A percentile compares a stretch with the other conserved stretches of the same genome.
Conservation (phyloP, 2,888 invertebrate species). For the Seira ritae region DNA sequence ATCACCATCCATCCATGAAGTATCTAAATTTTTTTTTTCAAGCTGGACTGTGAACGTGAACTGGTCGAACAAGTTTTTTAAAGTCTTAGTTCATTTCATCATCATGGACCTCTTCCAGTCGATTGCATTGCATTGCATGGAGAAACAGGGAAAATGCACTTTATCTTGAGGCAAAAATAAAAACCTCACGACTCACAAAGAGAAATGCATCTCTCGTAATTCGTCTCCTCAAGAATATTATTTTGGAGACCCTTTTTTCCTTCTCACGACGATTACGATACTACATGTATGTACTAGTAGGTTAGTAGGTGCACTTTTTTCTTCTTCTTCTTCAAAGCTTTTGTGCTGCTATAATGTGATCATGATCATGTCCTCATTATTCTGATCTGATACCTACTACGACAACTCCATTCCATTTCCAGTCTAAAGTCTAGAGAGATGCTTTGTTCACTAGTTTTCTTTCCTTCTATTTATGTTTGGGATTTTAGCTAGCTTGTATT, state of each 20-base stretch:
- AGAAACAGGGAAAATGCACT: too few relatives aligned
- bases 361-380: too few relatives aligned
- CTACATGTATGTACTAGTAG: slow-evolving; percentile 18
- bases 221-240: background rate
- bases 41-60: background rate
- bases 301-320: slow-evolving; percentile 24
- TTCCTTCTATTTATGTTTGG: background rate
- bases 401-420: too few relatives aligned
- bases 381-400: too few relatives aligned
- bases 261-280: too few relatives aligned
- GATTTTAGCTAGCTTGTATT: too few relatives aligned
- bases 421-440: too few relatives aligned
- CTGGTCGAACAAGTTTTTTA: background rate
- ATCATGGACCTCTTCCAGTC: slow-evolving; percentile 23
- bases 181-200: too few relatives aligned
- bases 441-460: too few relatives aligned
- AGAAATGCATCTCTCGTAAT: slow-evolving; percentile 5
- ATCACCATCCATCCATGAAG: too few relatives aligned
- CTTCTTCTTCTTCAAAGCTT: background rate
- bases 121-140: background rate
- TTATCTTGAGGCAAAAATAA: too few relatives aligned
- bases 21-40: background rate
- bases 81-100: background rate
- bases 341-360: too few relatives aligned
- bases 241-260: slow-evolving; percentile 23